Evolutionary conservation across 30 jellyfish, hydroid and myxozoan species (phyloP).

Genomic region (Clytia hemisphaerica): DNA sequence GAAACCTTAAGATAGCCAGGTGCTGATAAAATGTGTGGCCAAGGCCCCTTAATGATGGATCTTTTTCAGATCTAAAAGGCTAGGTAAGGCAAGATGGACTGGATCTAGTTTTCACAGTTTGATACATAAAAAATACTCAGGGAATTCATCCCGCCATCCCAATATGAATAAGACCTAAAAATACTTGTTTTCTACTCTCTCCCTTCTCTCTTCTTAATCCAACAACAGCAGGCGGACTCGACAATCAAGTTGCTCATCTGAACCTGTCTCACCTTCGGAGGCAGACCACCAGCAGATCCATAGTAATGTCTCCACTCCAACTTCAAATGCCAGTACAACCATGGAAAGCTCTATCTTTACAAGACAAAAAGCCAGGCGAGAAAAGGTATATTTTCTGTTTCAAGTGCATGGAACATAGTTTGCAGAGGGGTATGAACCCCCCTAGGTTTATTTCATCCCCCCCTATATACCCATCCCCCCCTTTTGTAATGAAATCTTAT

Average conservation of each 20-base stretch:
- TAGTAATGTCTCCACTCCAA: constrained; percentile 31
- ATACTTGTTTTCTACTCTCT: neutral
- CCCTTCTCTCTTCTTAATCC: too few species aligned
- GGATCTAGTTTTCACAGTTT: too few species aligned
- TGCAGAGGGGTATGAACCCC: neutral
- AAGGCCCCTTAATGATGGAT: too few species aligned
- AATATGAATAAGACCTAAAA: neutral
- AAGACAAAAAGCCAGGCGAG: neutral
- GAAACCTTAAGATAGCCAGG: too few species aligned
- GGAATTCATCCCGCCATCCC: constrained; percentile 16
- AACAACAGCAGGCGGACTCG: constrained; percentile 95
- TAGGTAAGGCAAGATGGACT: too few species aligned
- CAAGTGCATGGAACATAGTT: neutral
- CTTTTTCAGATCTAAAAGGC: too few species aligned
- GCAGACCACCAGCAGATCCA: constrained; percentile 24
- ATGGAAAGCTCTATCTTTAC: neutral
- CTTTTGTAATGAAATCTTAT: too few species aligned
- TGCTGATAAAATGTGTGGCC: too few species aligned
- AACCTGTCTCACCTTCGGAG: constrained; percentile 96
- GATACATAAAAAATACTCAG: constrained; percentile 7
- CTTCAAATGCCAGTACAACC: constrained; percentile 29
- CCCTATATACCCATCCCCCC: too few species aligned
- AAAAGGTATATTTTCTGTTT: neutral
- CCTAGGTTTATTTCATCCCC: too few species aligned
- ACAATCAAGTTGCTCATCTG: constrained; percentile 93